Conservation (phyloP, 2,797 vertebrate genomes). For the Myiotriccus ornatus region DNA sequence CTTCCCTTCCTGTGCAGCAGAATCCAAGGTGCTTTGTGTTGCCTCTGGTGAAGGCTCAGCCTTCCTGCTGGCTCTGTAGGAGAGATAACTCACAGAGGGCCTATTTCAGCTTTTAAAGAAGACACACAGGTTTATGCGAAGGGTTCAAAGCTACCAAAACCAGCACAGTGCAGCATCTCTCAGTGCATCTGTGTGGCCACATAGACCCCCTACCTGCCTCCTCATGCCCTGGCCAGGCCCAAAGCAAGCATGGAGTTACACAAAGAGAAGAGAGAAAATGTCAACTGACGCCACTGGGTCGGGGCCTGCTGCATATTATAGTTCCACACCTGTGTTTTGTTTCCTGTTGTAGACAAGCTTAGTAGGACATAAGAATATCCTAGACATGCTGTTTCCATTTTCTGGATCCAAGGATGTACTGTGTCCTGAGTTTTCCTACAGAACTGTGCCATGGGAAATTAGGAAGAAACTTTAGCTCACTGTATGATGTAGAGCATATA, state of each 20-base stretch:
- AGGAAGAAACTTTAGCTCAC: not conserved
- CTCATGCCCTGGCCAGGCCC: not conserved
- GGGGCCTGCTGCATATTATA: not conserved
- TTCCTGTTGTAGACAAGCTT: not conserved
- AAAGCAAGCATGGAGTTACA: not conserved
- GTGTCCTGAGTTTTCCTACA: not conserved
- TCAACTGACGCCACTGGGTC: not conserved
- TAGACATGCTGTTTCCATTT: not conserved
- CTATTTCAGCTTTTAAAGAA: not conserved
- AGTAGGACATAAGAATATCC: not conserved
- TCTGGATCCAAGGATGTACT: fast-evolving
- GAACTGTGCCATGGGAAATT: not conserved
- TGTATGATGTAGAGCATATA: not conserved
- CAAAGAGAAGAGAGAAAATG: not conserved
- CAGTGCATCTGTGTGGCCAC: fast-evolving
- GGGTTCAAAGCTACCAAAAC: not conserved
- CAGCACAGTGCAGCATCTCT: not conserved
- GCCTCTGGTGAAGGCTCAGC: not conserved
- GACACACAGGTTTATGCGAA: not conserved
- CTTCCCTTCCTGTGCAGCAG: not conserved
- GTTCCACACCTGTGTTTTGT: not conserved
- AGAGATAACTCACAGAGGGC: fast-evolving
- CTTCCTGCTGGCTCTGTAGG: not conserved
- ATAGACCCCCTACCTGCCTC: not conserved
- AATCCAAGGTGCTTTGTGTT: not conserved